Evolutionary conservation across 1,140 invertebrate species (phyloP).

Genomic region (Saccostrea echinata): DNA sequence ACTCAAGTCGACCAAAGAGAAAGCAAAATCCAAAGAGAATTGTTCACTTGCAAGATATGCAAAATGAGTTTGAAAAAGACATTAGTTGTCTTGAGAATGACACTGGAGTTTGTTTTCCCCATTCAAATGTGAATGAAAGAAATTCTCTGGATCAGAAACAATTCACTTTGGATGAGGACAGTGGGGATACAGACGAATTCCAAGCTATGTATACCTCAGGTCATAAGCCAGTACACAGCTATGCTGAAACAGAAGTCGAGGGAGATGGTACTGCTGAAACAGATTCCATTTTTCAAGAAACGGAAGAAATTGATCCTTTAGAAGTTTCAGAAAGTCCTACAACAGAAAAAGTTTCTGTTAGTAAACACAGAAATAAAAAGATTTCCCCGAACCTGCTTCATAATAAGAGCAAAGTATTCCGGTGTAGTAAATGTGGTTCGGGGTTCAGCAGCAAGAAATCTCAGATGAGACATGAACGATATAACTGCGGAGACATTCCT

Average conservation of each 20-base stretch:
- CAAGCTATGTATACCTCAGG: neutral
- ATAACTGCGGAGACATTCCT: slow-evolving; percentile 46
- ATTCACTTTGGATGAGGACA: neutral
- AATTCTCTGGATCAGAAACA: neutral
- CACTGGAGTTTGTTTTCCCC: neutral
- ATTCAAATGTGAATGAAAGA: neutral
- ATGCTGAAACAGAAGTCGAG: neutral
- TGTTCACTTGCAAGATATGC: neutral
- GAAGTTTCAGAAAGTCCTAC: neutral
- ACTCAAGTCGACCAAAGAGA: slow-evolving; percentile 15
- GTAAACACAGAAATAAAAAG: slow-evolving; percentile 2
- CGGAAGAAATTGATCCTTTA: neutral
- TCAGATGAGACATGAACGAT: slow-evolving; percentile 50
- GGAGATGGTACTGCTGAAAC: neutral
- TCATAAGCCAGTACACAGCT: neutral
- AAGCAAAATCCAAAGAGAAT: slow-evolving; percentile 24
- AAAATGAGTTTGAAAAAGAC: slow-evolving; percentile 9
- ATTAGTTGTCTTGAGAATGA: neutral
- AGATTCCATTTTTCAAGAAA: neutral
- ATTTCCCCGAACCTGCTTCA: neutral
- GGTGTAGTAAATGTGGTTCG: slow-evolving; percentile 49
- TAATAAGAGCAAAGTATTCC: neutral
- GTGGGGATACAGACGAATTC: neutral
- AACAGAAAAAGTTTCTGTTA: neutral
- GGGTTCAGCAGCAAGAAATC: slow-evolving; percentile 48